Evolutionary conservation across 1,140 invertebrate genomes (phyloP).

Genomic region (Panagrolaimus sp.): DNA sequence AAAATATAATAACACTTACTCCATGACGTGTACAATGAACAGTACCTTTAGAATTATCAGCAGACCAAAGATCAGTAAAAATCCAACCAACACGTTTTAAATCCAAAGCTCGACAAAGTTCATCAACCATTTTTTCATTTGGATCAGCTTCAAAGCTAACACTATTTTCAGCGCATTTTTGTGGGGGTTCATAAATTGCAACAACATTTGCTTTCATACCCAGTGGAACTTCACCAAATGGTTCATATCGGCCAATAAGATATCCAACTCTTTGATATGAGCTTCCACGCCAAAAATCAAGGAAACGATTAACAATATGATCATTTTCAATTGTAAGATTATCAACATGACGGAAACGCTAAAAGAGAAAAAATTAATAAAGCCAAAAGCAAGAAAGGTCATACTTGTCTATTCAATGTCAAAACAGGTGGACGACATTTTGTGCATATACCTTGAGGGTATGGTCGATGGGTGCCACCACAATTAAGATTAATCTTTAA

Average conservation of each 20-base stretch:
- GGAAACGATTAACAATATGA: constrained; percentile 83
- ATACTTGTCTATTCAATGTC: constrained; percentile 80
- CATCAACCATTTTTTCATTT: constrained; percentile 68
- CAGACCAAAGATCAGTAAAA: constrained; percentile 79
- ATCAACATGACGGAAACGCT: constrained; percentile 91
- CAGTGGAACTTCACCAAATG: constrained; percentile 83
- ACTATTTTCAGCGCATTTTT: constrained; percentile 57
- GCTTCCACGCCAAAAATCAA: constrained; percentile 90
- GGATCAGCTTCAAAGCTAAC: constrained; percentile 69
- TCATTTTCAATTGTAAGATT: constrained; percentile 96
- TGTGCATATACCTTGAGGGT: constrained; percentile 95
- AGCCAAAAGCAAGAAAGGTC: constrained; percentile 21
- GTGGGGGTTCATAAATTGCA: constrained; percentile 93
- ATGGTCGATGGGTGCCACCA: constrained; percentile 82
- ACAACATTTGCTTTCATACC: constrained; percentile 84
- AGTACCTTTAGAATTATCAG: constrained; percentile 71
- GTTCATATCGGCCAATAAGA: constrained; percentile 86
- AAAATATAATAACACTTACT: constrained; percentile 62
- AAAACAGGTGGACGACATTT: constrained; percentile 96
- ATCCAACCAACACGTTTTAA: constrained; percentile 88
- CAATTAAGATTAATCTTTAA: constrained; percentile 87
- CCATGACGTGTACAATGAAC: constrained; percentile 73
- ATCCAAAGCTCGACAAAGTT: constrained; percentile 73
- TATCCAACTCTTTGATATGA: constrained; percentile 88
- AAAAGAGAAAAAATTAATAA: constrained; percentile 35